Percentiles rank a stretch among this genome's conserved stretches.
phyloP scores from a whole-genome alignment of 2,888 invertebrate genomes.

The Rhabditophanes sp. region DNA sequence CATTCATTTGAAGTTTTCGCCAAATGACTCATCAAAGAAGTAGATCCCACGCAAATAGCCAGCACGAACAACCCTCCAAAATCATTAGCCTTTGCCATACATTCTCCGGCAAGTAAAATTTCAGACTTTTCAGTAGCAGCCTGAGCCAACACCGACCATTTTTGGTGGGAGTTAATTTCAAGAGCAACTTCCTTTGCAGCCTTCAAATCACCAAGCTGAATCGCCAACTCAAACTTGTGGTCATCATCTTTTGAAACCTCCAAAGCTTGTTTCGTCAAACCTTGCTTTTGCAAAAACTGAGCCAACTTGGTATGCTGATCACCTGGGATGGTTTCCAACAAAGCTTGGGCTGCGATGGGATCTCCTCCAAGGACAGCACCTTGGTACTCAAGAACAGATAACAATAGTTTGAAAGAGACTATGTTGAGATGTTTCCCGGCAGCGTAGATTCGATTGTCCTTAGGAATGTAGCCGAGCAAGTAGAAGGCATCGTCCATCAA shows the following conservation, averaged over 20 bases:
- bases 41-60: conserved; percentile 1
- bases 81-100: not conserved
- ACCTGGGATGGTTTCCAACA: not conserved
- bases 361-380: not conserved
- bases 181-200: not conserved
- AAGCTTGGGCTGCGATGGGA: not conserved
- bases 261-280: conserved; percentile 1
- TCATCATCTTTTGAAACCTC: not conserved
- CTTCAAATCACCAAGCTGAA: not conserved
- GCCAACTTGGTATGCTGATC: not conserved
- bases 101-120: not conserved
- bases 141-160: not conserved
- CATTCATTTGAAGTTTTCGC: not conserved
- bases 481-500: conserved; percentile 46
- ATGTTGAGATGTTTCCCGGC: not conserved
- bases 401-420: not conserved
- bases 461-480: not conserved
- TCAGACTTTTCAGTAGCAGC: not conserved
- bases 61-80: not conserved
- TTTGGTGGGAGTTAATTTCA: not conserved
- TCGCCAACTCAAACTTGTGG: conserved; percentile 1
- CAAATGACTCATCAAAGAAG: not conserved
- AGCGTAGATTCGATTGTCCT: not conserved
- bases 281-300: not conserved
- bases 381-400: not conserved